phyloP scores from a whole-genome alignment of 2,113 vertebrate genomes.

The Gobio gobio region DNA sequence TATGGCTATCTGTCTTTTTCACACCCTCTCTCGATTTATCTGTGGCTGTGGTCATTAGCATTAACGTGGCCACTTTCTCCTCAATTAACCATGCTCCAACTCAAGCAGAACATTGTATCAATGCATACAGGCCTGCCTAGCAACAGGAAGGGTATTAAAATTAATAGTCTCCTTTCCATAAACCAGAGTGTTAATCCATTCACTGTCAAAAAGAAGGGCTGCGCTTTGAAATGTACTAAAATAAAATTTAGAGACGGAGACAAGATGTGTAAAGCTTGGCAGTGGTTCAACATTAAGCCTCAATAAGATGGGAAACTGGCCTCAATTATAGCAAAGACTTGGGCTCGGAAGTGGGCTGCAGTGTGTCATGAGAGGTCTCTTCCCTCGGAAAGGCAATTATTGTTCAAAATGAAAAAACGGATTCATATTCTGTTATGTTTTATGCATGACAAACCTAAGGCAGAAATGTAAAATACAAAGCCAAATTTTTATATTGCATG shows the following conservation, averaged over 20 bases:
- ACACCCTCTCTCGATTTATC: constrained; percentile 12
- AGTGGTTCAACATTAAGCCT: background rate
- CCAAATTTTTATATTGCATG: constrained; percentile 25
- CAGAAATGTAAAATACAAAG: constrained; percentile 35
- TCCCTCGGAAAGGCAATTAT: constrained; percentile 43
- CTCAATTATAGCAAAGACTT: constrained; percentile 6
- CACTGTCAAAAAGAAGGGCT: constrained; percentile 14
- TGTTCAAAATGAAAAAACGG: constrained; percentile 53
- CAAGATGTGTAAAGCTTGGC: background rate
- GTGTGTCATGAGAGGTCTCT: constrained; percentile 2
- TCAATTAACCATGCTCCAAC: constrained; percentile 15
- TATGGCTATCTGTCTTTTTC: background rate
- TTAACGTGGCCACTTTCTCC: constrained; percentile 17
- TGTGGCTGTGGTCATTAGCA: constrained; percentile 13
- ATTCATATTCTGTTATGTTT: constrained; percentile 58
- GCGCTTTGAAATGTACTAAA: constrained; percentile 28
- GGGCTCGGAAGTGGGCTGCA: background rate
- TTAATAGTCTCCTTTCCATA: constrained; percentile 39
- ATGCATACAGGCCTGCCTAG: constrained; percentile 27
- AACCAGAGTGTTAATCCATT: constrained; percentile 30
- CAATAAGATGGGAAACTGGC: constrained; percentile 12
- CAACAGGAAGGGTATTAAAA: constrained; percentile 39
- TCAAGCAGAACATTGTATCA: constrained; percentile 39
- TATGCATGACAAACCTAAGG: constrained; percentile 54
- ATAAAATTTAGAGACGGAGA: constrained; percentile 17